Percentiles rank a stretch among this genome's conserved stretches.
These are phyloP conservation scores for Cristatella mucedo DNA, from an alignment of 2,888 invertebrate genomes.

Conservation along the genomic window DNA sequence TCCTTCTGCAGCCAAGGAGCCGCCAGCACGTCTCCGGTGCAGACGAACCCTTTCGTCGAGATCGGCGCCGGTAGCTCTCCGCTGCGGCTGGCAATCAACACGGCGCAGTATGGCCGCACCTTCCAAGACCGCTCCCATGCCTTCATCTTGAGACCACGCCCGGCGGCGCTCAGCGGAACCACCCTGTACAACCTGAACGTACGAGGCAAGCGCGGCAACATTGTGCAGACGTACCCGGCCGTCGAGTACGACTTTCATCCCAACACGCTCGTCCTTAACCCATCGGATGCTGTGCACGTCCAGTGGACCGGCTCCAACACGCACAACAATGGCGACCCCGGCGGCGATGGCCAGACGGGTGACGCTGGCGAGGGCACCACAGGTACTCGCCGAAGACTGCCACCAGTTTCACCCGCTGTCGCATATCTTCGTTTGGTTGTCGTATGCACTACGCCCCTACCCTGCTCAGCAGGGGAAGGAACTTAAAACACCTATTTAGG, in stretches of 20 bases:
- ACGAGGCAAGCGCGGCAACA: slow-evolving; percentile 33
- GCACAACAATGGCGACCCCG: slow-evolving; percentile 29
- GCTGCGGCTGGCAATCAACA: slow-evolving; percentile 32
- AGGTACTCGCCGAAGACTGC: too few species aligned
- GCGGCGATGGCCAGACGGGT: slow-evolving; percentile 34
- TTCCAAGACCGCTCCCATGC: slow-evolving; percentile 35
- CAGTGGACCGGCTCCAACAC: slow-evolving; percentile 37
- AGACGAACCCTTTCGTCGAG: slow-evolving; percentile 29
- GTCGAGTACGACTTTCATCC: slow-evolving; percentile 35
- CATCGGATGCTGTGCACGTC: slow-evolving; percentile 25
- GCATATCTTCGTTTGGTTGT: too few species aligned
- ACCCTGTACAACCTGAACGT: slow-evolving; percentile 28
- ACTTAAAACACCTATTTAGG: neutral
- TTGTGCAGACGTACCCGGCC: slow-evolving; percentile 33
- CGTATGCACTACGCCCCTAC: too few species aligned
- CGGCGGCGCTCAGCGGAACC: slow-evolving; percentile 15
- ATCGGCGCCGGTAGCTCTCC: slow-evolving; percentile 22
- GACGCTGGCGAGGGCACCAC: slow-evolving; percentile 29
- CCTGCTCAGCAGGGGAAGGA: too few species aligned
- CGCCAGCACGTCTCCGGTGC: slow-evolving; percentile 22
- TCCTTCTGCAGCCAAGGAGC: neutral
- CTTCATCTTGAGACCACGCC: slow-evolving; percentile 24
- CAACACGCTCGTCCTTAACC: slow-evolving; percentile 17
- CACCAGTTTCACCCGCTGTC: too few species aligned
- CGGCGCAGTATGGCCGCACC: slow-evolving; percentile 32